Percentiles rank a stretch among this genome's conserved stretches.
Conservation (phyloP, 2,797 vertebrate species). For the Rhynchotus rufescens region DNA sequence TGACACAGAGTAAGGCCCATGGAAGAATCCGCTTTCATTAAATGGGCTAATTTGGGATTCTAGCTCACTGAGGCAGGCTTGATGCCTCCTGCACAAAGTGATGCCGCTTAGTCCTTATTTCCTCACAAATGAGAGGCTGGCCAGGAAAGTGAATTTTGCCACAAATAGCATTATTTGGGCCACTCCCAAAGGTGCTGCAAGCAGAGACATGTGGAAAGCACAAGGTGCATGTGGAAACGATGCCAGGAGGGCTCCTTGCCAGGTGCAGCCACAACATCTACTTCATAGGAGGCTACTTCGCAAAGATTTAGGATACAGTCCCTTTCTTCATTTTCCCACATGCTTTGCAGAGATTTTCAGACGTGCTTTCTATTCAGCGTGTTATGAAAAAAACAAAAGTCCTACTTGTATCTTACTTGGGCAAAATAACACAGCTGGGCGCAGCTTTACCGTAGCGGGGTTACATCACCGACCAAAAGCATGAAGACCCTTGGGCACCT, state of each 20-base stretch:
- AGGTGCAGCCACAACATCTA: not conserved
- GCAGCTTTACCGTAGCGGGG: not conserved
- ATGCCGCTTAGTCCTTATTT: not conserved
- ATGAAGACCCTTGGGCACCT: not conserved
- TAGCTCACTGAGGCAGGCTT: not conserved
- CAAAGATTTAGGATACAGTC: not conserved
- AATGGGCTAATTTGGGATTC: accelerated
- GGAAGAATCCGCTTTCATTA: not conserved
- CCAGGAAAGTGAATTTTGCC: not conserved
- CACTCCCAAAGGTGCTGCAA: not conserved
- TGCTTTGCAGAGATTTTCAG: not conserved
- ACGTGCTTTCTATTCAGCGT: not conserved
- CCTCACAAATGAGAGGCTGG: not conserved
- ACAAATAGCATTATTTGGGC: not conserved
- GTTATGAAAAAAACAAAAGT: not conserved
- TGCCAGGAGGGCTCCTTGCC: not conserved
- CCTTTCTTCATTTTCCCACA: not conserved
- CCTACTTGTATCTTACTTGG: not conserved
- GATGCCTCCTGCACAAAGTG: not conserved
- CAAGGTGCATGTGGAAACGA: not conserved
- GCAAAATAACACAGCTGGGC: not conserved
- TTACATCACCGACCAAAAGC: not conserved
- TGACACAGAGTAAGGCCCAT: not conserved
- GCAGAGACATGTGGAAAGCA: too few species aligned
- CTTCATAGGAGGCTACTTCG: not conserved